Percentiles rank a stretch among this genome's conserved stretches.
These are phyloP conservation scores for Pterocles burchelli DNA, from an alignment of 2,113 vertebrate genomes.

Conservation along the genomic window DNA sequence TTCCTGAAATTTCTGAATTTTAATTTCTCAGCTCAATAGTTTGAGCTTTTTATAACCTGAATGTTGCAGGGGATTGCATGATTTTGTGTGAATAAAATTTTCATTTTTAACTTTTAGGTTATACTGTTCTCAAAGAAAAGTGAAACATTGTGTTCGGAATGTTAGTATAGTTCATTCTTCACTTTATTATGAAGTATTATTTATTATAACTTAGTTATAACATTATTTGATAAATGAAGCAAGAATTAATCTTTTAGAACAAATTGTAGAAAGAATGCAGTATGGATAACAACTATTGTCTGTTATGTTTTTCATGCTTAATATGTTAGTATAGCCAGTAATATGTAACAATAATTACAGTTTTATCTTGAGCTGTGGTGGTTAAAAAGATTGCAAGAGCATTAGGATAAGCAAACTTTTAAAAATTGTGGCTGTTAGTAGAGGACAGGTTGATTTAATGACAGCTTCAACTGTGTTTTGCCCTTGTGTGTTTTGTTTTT, in stretches of 20 bases:
- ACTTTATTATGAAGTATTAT: neutral
- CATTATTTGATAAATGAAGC: neutral
- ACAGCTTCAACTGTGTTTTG: neutral
- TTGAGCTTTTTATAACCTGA: neutral
- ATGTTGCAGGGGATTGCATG: neutral
- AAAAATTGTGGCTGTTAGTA: neutral
- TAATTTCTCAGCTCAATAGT: neutral
- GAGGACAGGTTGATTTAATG: neutral
- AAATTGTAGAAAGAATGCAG: neutral
- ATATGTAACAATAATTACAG: neutral
- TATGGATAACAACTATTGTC: neutral
- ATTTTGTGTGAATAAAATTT: neutral
- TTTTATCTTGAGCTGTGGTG: neutral
- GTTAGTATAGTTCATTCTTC: neutral
- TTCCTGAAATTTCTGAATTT: neutral
- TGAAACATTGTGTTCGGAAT: neutral
- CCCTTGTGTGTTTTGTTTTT: neutral
- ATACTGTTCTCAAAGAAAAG: neutral
- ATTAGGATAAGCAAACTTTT: neutral
- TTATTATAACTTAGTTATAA: neutral
- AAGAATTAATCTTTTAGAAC: neutral
- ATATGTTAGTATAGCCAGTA: neutral
- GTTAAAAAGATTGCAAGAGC: neutral
- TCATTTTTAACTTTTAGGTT: neutral
- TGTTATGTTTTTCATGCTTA: neutral